Conservation (phyloP, 2,888 invertebrate genomes). For the Spodoptera picta region DNA sequence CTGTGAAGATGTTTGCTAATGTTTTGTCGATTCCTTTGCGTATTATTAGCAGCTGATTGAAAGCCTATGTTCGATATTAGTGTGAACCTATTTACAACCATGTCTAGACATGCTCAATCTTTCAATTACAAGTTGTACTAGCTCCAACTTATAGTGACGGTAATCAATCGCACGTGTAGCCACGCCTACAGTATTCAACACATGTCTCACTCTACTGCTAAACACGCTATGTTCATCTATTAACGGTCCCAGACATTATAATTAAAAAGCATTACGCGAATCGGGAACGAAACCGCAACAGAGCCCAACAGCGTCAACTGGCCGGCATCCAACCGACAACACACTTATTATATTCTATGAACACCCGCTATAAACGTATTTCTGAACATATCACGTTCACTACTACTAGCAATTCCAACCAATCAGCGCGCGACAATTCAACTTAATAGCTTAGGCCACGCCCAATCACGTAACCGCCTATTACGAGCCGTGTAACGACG, state of each 20-base stretch:
- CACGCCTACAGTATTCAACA: conserved; percentile 51
- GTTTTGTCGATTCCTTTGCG: too few relatives aligned
- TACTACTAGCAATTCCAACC: conserved; percentile 88
- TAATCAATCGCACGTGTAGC: conserved; percentile 47
- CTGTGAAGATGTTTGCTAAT: neutral
- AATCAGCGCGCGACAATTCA: conserved; percentile 88
- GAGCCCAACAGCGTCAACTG: conserved; percentile 76
- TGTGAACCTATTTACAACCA: conserved; percentile 7
- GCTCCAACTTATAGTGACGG: conserved; percentile 23
- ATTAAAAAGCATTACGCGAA: conserved; percentile 83
- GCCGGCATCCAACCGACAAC: conserved; percentile 85
- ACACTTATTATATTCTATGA: conserved; percentile 88
- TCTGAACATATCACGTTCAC: conserved; percentile 88
- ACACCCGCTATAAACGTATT: conserved; percentile 87
- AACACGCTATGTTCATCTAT: conserved; percentile 65
- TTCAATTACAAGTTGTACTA: conserved; percentile 12
- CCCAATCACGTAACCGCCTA: conserved; percentile 89
- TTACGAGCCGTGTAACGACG: conserved; percentile 88
- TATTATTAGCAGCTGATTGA: conserved; percentile 3
- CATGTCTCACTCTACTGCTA: conserved; percentile 39
- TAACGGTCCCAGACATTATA: conserved; percentile 77
- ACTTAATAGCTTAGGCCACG: conserved; percentile 88
- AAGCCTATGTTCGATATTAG: conserved; percentile 6
- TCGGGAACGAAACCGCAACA: conserved; percentile 81
- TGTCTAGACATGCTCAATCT: conserved; percentile 4